Evolutionary conservation across 2,888 invertebrate species (phyloP), one percentile per base, ranked within the genome.

Genomic region (Mesorhabditis sp.): DNA sequence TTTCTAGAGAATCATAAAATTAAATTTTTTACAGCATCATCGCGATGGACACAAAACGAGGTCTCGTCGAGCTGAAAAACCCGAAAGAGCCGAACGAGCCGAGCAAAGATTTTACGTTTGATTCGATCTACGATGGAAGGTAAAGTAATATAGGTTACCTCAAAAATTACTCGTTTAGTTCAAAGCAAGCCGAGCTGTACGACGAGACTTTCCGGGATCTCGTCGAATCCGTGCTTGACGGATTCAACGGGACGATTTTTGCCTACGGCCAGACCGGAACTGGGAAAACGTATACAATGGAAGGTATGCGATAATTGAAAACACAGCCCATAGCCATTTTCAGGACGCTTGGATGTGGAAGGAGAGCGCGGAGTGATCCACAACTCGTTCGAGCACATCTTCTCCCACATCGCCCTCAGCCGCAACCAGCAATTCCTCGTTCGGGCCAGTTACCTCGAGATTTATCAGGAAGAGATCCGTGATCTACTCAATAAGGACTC

Each of bases 251-350:
- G 13, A 98, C 97, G 81, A 95, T 98, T 79, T 97, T 98, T 89
- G 98, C 97, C 1, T 98, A 98, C 87, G 98, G 97, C 0, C 98
- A 98, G 88, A 98, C 98, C 0, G 97, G 97, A 74, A 96, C 97
- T 0, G 97, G 84, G 96, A 91, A 91, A 86, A 91, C 90, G 5
- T 90, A 88, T 81, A 91, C 90, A 6, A 91, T 91, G 90, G 90
- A 90, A 87, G 91, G 90, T 87, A 73, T 63, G 71, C 3, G 63
- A 28, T 7, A 62, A 7, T 15, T 7, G 6, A 50, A 50, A 41
- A 13, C 15, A 13, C 7, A 41, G 1, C 10, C 58, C 58, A 13
- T 50, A 50, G n/a, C 4, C 4, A 5, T 44, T 70, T 68, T n/a
- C 66, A 72, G 71, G 69, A n/a, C 45, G n/a, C 15, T 41, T 90